Base-by-base conservation (phyloP, 1,140 invertebrate species). In the Bactericera cockerelli region DNA sequence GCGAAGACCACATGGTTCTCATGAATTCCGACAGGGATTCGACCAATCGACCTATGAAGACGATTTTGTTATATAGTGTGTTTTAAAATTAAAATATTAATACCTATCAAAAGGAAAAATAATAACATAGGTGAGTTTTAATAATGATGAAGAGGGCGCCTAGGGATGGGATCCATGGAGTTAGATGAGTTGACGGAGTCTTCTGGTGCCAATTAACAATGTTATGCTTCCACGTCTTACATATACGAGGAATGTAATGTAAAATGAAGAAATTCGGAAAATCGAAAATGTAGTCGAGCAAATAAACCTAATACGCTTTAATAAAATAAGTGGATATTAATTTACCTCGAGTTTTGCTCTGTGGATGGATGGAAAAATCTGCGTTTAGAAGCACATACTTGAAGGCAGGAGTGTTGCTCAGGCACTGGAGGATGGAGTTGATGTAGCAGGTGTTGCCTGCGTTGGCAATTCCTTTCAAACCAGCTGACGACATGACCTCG, bases 381-480 rank as follows among this genome's bases (percentile, higher is more conserved):
- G 89, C 83, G 56, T 74, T 78, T 59, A 81, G 65, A 55, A 89
- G 71, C 68, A 89, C 92, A 64, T 92, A 87, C 33, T 89, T 71
- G 26, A 94, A 72, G 24, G 81, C 82, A 68, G 77, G 77, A 13
- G 89, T 93, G 71, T 93, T 92, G 65, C 88, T 90, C 66, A 97
- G 74, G 69, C 93, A 95, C 77, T 97, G 93, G 11, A 95, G 78
- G 21, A 97, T 89, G 63, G 88, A 92, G 77, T 96, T 96, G 90
- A 97, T 95, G 73, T 95, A 97, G 73, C 93, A 97, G 72, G 62
- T 63, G 28, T 63, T 63, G 4, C 62, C 62, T 13, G 59, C 55
- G 42, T 63, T 63, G 28, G 58, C 19, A 10, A 63, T 61, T n/a
- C 60, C 60, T n/a, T 57, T 60, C 59, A 59, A 49, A 22, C 62